phyloP scores from a whole-genome alignment of 2,888 invertebrate species.

The Netelia virgata region DNA sequence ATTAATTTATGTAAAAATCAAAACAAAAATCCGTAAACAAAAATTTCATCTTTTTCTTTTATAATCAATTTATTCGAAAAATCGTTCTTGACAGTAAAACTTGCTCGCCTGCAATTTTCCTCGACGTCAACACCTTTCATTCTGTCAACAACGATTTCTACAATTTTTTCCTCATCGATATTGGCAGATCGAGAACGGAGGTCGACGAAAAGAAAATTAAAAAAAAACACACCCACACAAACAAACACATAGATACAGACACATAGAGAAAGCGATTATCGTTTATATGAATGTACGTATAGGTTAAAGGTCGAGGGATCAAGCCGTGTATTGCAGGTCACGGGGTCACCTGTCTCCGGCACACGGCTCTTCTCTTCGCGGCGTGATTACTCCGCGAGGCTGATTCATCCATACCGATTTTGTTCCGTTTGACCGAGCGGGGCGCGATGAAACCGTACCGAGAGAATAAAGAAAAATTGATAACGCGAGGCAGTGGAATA shows the following conservation, averaged over 20 bases:
- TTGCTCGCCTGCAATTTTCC: neutral
- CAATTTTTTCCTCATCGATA: neutral
- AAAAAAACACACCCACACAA: neutral
- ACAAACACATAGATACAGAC: neutral
- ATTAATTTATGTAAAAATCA: too few relatives aligned
- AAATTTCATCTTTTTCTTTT: too few relatives aligned
- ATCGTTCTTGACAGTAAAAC: neutral
- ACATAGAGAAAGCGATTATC: neutral
- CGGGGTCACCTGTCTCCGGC: conserved; percentile 52
- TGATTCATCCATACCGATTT: conserved; percentile 52
- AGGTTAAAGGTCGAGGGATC: conserved; percentile 60
- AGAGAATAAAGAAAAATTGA: conserved; percentile 42
- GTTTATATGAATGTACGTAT: neutral
- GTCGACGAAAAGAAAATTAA: neutral
- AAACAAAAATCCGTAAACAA: too few relatives aligned
- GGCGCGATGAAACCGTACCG: conserved; percentile 7
- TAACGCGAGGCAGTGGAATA: conserved; percentile 12
- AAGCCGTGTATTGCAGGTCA: conserved; percentile 49
- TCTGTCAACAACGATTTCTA: neutral
- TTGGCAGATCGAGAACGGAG: neutral
- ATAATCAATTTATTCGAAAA: neutral
- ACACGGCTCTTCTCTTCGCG: neutral
- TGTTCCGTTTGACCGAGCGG: conserved; percentile 28
- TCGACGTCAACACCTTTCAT: neutral
- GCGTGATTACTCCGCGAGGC: neutral